These are phyloP conservation scores for Potorous gilbertii DNA, from an alignment of 2,797 vertebrate species.

Conservation along the genomic window DNA sequence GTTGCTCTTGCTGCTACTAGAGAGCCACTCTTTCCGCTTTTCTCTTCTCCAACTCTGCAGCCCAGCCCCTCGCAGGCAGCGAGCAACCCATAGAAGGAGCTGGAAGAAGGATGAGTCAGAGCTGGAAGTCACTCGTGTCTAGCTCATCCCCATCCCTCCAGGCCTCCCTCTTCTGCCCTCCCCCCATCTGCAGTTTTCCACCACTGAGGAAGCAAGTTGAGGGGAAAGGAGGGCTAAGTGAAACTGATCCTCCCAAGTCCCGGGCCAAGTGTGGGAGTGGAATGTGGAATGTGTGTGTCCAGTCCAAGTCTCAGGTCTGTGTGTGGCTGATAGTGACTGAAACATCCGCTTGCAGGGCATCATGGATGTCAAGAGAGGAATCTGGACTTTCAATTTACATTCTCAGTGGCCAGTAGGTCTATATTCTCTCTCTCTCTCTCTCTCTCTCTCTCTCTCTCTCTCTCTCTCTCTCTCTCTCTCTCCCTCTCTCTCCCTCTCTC, in stretches of 20 bases:
- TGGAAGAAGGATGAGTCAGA: conserved; percentile 1
- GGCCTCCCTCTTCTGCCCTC: neutral
- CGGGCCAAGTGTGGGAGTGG: neutral
- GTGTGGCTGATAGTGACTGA: neutral
- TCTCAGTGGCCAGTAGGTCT: neutral
- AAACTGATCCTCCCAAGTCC: neutral
- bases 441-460: too few species aligned
- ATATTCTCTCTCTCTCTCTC: too few species aligned
- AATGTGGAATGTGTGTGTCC: neutral
- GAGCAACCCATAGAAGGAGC: conserved; percentile 19
- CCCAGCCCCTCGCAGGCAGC: conserved; percentile 7
- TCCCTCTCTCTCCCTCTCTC: too few species aligned
- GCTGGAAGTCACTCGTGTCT: neutral
- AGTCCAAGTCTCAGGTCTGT: neutral
- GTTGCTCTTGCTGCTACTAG: neutral
- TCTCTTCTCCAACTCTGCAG: too few species aligned
- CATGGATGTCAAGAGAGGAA: neutral
- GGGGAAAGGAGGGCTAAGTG: fast-evolving
- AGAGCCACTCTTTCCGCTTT: neutral
- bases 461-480: too few species aligned
- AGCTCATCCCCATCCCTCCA: neutral
- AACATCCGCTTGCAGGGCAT: neutral
- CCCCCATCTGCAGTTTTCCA: neutral
- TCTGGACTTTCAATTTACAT: neutral
- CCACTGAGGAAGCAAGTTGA: neutral